Percentiles rank a stretch among this genome's conserved stretches.
These are phyloP conservation scores for Condylura cristata DNA, from an alignment of 2,113 vertebrate species.

Conservation along the genomic window DNA sequence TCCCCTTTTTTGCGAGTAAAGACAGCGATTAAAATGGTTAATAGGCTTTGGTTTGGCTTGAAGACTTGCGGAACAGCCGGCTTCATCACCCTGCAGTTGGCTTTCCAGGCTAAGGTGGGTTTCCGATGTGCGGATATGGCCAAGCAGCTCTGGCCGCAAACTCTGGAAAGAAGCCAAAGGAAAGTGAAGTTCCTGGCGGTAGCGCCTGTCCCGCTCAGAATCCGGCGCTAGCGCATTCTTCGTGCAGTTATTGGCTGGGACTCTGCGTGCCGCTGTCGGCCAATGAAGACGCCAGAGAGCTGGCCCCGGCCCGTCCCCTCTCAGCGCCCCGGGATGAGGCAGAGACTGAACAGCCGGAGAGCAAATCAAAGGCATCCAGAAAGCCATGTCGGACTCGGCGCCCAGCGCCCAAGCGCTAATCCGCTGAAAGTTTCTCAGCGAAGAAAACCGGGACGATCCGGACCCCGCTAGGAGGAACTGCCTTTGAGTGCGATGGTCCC, in stretches of 20 bases:
- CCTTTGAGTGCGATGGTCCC: slow-evolving; percentile 86
- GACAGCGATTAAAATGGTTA: neutral
- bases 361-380: slow-evolving; percentile 77
- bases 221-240: slow-evolving; percentile 68
- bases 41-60: neutral
- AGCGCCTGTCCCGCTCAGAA: slow-evolving; percentile 21
- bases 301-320: slow-evolving; percentile 82
- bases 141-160: slow-evolving; percentile 27
- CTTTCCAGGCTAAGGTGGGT: slow-evolving; percentile 28
- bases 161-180: slow-evolving; percentile 56
- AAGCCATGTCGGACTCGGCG: slow-evolving; percentile 82
- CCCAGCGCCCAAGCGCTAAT: slow-evolving; percentile 80
- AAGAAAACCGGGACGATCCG: slow-evolving; percentile 30
- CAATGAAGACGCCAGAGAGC: slow-evolving; percentile 84
- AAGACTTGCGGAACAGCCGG: neutral
- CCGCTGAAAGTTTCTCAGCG: slow-evolving; percentile 80
- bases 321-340: slow-evolving; percentile 84
- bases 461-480: slow-evolving; percentile 52
- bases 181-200: slow-evolving; percentile 71
- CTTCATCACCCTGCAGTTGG: neutral
- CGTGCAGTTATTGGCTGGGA: slow-evolving; percentile 88
- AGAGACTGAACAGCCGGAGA: slow-evolving; percentile 74
- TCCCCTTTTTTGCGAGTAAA: neutral
- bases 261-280: slow-evolving; percentile 94
- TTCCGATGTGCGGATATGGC: neutral